Conservation (phyloP, 2,888 invertebrate genomes). For the Polydrusus cervinus region DNA sequence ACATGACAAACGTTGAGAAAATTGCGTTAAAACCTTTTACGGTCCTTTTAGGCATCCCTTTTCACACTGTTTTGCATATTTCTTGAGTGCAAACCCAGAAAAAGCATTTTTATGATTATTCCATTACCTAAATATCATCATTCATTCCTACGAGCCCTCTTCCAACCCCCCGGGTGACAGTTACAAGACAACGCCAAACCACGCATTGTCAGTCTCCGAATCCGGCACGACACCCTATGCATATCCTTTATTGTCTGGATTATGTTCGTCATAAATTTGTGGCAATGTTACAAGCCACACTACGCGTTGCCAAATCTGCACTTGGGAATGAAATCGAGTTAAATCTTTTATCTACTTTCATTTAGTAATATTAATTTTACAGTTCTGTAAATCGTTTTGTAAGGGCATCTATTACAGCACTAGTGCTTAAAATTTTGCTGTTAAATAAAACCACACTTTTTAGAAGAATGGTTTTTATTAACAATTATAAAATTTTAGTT, state of each 20-base stretch:
- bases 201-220: slow-evolving; percentile 46
- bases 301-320: no score
- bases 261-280: no score
- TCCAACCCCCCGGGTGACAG: slow-evolving; percentile 37
- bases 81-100: slow-evolving; percentile 20
- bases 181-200: slow-evolving; percentile 48
- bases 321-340: no score
- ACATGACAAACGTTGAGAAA: slow-evolving; percentile 15
- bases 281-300: no score
- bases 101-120: slow-evolving; percentile 42
- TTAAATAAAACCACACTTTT: no score
- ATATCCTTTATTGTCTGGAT: slow-evolving; percentile 36
- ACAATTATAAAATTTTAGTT: no score
- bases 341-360: no score
- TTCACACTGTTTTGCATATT: slow-evolving; percentile 35
- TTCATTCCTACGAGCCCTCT: slow-evolving; percentile 38
- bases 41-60: slow-evolving; percentile 19
- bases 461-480: no score
- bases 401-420: no score
- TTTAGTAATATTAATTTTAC: no score
- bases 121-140: slow-evolving; percentile 49
- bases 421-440: no score
- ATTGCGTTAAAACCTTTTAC: slow-evolving; percentile 22
- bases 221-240: slow-evolving; percentile 45
- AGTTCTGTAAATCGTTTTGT: no score